Evolutionary conservation across 2,888 invertebrate species (phyloP).

Genomic region (Heliconius sara): DNA sequence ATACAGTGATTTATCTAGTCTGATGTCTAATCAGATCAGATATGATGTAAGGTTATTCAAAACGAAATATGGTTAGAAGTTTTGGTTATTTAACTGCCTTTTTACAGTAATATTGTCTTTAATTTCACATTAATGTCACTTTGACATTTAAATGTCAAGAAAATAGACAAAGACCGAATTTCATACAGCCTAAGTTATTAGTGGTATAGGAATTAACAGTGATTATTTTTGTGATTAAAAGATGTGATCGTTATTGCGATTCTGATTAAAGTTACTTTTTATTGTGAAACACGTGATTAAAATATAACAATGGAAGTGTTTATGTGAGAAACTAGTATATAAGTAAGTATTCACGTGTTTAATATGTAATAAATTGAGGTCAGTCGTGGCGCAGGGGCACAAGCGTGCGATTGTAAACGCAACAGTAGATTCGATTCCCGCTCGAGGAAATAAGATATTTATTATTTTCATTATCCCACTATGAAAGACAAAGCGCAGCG

Average conservation of each 20-base stretch:
- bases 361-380: not conserved
- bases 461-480: too few relatives aligned
- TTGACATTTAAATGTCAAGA: conserved; percentile 8
- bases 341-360: conserved; percentile 17
- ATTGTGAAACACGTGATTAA: conserved; percentile 10
- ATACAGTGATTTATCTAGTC: not conserved
- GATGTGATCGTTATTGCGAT: not conserved
- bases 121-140: conserved; percentile 1
- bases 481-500: too few relatives aligned
- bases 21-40: not conserved
- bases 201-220: not conserved
- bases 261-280: not conserved
- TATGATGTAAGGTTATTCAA: not conserved
- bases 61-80: not conserved
- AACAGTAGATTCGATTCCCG: not conserved
- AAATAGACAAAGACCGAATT: conserved; percentile 15
- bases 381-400: not conserved
- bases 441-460: too few relatives aligned
- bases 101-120: not conserved
- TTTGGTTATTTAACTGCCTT: too few relatives aligned
- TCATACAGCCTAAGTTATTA: not conserved
- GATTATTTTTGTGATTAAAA: not conserved
- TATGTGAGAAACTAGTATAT: not conserved
- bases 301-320: conserved; percentile 23
- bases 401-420: not conserved